Percentiles rank a stretch among this genome's conserved stretches.
phyloP scores from a whole-genome alignment of 2,888 invertebrate species.

The Cosmia trapezina region DNA sequence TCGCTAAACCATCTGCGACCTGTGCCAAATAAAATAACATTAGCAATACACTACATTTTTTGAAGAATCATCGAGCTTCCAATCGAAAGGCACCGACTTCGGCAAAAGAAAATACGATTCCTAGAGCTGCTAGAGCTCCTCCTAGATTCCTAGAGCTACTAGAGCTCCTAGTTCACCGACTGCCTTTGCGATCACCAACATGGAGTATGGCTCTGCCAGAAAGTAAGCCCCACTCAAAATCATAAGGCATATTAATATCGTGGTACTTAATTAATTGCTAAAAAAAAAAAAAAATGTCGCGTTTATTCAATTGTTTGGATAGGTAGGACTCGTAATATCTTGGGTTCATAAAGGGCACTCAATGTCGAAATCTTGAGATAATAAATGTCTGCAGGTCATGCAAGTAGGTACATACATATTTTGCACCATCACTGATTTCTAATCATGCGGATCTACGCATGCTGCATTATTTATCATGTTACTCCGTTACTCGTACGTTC shows the following conservation, averaged over 20 bases:
- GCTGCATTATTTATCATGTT: conserved; percentile 9
- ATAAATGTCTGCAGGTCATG: neutral
- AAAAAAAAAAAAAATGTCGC: no score
- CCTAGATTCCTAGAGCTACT: neutral
- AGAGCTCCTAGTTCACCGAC: neutral
- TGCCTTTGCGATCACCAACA: neutral
- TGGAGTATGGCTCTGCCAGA: neutral
- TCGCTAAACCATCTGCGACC: conserved; percentile 91
- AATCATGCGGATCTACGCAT: conserved; percentile 9
- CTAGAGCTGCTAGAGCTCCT: neutral
- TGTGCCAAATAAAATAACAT: conserved; percentile 67
- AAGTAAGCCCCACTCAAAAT: neutral
- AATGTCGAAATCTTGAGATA: neutral
- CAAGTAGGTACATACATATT: neutral
- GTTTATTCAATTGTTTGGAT: conserved; percentile 15
- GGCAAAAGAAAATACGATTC: neutral
- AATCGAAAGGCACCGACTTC: neutral
- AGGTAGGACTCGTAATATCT: neutral
- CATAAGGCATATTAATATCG: neutral
- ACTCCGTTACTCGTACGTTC: conserved; percentile 7
- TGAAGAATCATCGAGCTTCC: neutral
- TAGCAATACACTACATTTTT: neutral
- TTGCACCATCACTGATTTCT: neutral
- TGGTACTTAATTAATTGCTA: neutral
- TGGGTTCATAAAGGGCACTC: neutral